Base-by-base conservation (phyloP, 1,140 invertebrate species). In the Dufourea novaeangliae region DNA sequence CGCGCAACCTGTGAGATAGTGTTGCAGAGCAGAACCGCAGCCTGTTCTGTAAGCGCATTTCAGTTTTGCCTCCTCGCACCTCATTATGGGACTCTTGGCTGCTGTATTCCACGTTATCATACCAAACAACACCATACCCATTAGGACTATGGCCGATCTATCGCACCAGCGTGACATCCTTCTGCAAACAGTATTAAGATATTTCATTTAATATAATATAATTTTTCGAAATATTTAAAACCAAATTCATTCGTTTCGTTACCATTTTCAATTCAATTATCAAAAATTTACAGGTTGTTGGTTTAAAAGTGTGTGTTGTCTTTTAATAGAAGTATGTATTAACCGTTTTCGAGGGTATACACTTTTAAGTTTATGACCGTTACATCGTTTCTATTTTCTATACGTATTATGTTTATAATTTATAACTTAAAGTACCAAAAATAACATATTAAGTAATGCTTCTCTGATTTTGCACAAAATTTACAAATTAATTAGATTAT, bases 21-120 rank as follows among this genome's bases (percentile, higher is more conserved):
- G 95, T 86, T 95, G 94, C 56, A 97, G 93, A 3, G 96, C 95
- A 59, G 92, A 92, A 2, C 95, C 95, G 88, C 96, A 97, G 71
- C 96, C 96, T 22, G 91, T 93, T 71, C 96, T 93, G 86, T 95
- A 96, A 8, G 95, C 94, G 90, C 96, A 97, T 78, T 94, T 95
- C 70, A 95, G 89, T 44, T 94, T 93, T 5, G 95, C 96, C 66
- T 95, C 93, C 79, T 95, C 94, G 88, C 96, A 97, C 32, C 92
- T 86, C 87, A 93, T 93, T 78, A 83, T 84, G 32, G 67, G 80
- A 17, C 59, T 69, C 46, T 8, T 67, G n/a, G n/a, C n/a, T 0
- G 62, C 83, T 25, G 69, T 62, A 72, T 78, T 79, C 57, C 70
- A 77, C 54, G 82, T 69, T 77, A 86, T 80, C 41, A 80, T 86